Conservation (phyloP, 2,888 invertebrate genomes). For the Drosophila fungiperda region DNA sequence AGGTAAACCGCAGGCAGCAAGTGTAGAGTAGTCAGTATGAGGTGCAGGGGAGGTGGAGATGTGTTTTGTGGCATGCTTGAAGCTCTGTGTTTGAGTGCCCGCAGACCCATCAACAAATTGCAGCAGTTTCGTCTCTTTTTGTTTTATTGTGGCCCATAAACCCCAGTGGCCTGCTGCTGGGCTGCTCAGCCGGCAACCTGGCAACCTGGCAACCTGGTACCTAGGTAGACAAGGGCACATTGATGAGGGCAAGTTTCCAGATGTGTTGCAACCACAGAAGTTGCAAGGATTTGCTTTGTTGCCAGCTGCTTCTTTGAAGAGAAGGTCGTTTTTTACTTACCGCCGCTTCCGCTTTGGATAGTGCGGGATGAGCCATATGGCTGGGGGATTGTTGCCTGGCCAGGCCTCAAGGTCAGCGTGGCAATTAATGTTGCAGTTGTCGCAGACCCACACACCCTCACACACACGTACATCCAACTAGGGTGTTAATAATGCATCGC, state of each 20-base stretch:
- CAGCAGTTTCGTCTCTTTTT: conserved; percentile 24
- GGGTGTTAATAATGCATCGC: conserved; percentile 68
- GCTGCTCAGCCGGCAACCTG: conserved; percentile 26
- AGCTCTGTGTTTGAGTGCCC: conserved; percentile 36
- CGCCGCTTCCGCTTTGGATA: conserved; percentile 12
- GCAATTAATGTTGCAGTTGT: conserved; percentile 63
- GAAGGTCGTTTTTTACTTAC: conserved; percentile 41
- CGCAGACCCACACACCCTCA: conserved; percentile 14
- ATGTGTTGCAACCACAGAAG: conserved; percentile 14
- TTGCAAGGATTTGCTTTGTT: conserved; percentile 41
- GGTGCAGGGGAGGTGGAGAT: conserved; percentile 1
- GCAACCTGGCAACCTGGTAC: conserved; percentile 10
- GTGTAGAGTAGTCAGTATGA: background rate
- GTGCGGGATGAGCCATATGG: conserved; percentile 15
- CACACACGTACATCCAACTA: conserved; percentile 11
- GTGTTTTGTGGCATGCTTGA: conserved; percentile 28
- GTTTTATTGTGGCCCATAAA: conserved; percentile 36
- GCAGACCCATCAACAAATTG: conserved; percentile 60
- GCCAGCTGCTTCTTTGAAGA: conserved; percentile 31
- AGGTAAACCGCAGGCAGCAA: conserved; percentile 1
- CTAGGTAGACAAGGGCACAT: conserved; percentile 35
- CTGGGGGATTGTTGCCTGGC: conserved; percentile 6
- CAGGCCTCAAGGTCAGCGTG: conserved; percentile 36
- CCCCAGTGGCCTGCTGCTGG: conserved; percentile 52
- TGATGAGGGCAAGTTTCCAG: conserved; percentile 44